Base-by-base conservation (phyloP, 2,888 invertebrate species). In the Dolichomitus sp. region DNA sequence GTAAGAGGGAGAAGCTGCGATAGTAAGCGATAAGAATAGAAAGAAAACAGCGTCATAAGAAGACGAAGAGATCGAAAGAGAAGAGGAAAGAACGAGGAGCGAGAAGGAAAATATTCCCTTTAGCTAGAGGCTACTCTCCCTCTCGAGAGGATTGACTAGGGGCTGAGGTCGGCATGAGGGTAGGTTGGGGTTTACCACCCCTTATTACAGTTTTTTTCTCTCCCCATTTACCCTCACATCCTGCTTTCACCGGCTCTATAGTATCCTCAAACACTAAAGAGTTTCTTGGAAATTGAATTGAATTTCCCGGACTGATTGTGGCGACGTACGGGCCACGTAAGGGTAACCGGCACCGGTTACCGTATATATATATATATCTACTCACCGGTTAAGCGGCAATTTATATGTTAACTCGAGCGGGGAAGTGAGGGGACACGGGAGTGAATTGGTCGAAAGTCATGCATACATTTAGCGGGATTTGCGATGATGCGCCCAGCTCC, bases 251-350 rank as follows among this genome's bases (percentile, higher is more conserved):
- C 88, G 89, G 88, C 89, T 90, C 89, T 90, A 91, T 92, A 80
- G 80, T 78, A 80, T 83, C 72, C 90, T 90, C 90, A 89, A 90
- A 89, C 88, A 86, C 91, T 91, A 89, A 91, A 91, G 90, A 91
- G 89, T 91, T 91, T 91, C 89, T 90, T 89, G 89, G 87, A 92
- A 93, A 91, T 91, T 91, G 90, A 92, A 93, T 92, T 90, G 90
- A 89, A 93, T 89, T 89, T 88, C 84, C 75, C 57, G 63, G 57
- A 74, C 83, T 81, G 69, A 77, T 75, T 81, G 61, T 78, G 72
- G 68, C 59, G 72, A 73, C 68, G 59, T 45, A 80, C 63, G 66
- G 66, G 52, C 48, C 54, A 74, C 52, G 65, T 66, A 70, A 52
- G 75, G 74, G 57, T 82, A 79, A 79, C 42, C 50, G 59, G 50